phyloP scores from a whole-genome alignment of 2,888 invertebrate species.

The Caenorhabditis sinica region DNA sequence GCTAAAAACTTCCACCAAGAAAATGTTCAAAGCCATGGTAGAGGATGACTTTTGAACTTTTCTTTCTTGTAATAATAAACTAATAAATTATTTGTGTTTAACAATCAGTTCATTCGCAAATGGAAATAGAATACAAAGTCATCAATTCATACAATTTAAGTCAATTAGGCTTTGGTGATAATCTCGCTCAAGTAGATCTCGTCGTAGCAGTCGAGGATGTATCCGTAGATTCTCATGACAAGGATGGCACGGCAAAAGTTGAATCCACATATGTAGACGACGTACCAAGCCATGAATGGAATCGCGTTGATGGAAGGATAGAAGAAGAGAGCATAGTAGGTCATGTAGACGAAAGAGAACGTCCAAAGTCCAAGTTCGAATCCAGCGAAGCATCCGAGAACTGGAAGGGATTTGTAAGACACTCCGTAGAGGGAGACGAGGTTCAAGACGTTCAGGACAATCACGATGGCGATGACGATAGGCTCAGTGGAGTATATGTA shows the following conservation, averaged over 20 bases:
- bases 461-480: background rate
- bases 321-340: too few relatives aligned
- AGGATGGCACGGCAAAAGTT: too few relatives aligned
- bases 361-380: too few relatives aligned
- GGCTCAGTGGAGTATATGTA: background rate
- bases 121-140: too few relatives aligned
- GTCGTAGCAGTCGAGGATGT: background rate
- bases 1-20: constrained; percentile 45
- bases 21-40: constrained; percentile 53
- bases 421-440: background rate
- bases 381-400: background rate
- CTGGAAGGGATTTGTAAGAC: background rate
- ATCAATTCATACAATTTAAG: background rate
- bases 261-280: too few relatives aligned
- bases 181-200: background rate
- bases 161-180: background rate
- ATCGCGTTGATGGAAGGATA: too few relatives aligned
- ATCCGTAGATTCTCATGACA: background rate
- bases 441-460: background rate
- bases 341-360: too few relatives aligned
- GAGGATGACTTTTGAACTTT: constrained; percentile 49
- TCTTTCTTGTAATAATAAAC: background rate
- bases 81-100: constrained; percentile 13
- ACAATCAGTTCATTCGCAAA: background rate
- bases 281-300: too few relatives aligned